A percentile compares a stretch with the other conserved stretches of the same genome.
These are phyloP conservation scores for Volucella inanis DNA, from an alignment of 2,888 invertebrate species.

Conservation along the genomic window DNA sequence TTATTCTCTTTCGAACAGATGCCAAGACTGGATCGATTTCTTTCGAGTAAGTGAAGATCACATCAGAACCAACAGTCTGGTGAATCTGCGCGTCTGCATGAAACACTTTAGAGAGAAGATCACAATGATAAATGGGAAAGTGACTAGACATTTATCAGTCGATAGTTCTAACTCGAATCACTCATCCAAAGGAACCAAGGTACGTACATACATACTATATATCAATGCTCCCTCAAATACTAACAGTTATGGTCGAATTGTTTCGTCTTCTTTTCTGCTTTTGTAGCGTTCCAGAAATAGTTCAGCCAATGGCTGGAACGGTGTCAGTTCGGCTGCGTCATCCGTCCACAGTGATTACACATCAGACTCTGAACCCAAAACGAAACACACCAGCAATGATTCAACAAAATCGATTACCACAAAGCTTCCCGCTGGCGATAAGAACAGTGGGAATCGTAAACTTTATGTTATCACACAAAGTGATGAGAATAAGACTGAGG, in stretches of 20 bases:
- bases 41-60: constrained; percentile 78
- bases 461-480: constrained; percentile 81
- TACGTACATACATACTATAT: background rate
- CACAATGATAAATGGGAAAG: constrained; percentile 72
- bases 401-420: constrained; percentile 24
- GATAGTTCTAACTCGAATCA: constrained; percentile 61
- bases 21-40: constrained; percentile 79
- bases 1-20: constrained; percentile 75
- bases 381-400: constrained; percentile 47
- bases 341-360: constrained; percentile 68
- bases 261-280: background rate
- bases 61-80: constrained; percentile 60
- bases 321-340: constrained; percentile 49
- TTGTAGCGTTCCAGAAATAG: constrained; percentile 63
- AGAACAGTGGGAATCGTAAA: constrained; percentile 77
- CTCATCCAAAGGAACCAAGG: constrained; percentile 60
- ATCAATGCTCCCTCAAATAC: background rate
- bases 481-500: constrained; percentile 73
- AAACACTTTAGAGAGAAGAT: constrained; percentile 79
- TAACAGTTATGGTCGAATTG: background rate
- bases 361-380: constrained; percentile 62
- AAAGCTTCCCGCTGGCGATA: constrained; percentile 58
- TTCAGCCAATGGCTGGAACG: constrained; percentile 54
- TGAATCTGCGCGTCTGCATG: constrained; percentile 79
- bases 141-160: constrained; percentile 54